Percentiles rank a stretch among this genome's conserved stretches.
Conservation (phyloP, 2,113 vertebrate species). For the Muscicapa adusta region DNA sequence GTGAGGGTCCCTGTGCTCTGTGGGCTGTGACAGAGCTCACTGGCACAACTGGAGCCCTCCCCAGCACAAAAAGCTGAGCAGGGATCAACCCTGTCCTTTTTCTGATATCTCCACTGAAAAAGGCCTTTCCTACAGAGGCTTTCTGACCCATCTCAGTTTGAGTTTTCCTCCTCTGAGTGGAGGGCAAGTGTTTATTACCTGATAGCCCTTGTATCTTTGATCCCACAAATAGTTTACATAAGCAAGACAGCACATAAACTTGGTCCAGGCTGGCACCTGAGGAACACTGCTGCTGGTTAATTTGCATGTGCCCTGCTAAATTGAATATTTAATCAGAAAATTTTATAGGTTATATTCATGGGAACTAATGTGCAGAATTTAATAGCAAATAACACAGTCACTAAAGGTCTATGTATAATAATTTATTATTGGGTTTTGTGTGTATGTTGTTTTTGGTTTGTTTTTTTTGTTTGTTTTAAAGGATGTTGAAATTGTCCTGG, state of each 20-base stretch:
- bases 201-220: not conserved
- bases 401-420: not conserved
- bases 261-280: not conserved
- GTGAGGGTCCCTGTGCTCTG: not conserved
- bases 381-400: not conserved
- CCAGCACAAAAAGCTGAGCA: rapidly evolving
- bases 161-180: not conserved
- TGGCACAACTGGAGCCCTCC: too few relatives aligned
- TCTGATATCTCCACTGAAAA: not conserved
- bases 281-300: not conserved
- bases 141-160: not conserved
- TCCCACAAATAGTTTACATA: not conserved
- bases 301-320: not conserved
- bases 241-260: rapidly evolving
- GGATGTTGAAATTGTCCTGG: not conserved
- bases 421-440: not conserved
- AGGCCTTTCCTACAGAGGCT: not conserved
- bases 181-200: not conserved
- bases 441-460: not conserved
- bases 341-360: not conserved
- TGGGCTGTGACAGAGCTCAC: not conserved
- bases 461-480: not conserved
- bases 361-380: not conserved
- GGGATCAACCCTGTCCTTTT: not conserved
- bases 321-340: not conserved